Conservation (phyloP, 2,113 vertebrate genomes). For the Spea bombifrons region DNA sequence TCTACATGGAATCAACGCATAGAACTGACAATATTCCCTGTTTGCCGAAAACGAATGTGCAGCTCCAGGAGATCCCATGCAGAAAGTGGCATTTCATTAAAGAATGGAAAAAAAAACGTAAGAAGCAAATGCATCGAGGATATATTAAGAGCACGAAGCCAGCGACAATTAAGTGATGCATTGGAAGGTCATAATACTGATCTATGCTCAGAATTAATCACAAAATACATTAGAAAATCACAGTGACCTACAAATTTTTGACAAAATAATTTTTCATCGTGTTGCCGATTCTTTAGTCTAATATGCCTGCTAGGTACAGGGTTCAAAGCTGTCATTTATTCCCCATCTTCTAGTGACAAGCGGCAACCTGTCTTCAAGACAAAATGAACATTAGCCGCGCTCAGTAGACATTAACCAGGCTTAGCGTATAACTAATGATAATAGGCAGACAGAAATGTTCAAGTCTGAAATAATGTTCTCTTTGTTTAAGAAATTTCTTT, state of each 20-base stretch:
- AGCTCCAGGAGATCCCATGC: constrained; percentile 75
- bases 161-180: constrained; percentile 94
- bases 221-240: constrained; percentile 97
- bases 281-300: constrained; percentile 94
- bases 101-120: constrained; percentile 72
- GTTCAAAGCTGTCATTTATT: constrained; percentile 97
- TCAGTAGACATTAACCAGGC: constrained; percentile 86
- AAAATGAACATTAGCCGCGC: constrained; percentile 96
- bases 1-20: too few species aligned
- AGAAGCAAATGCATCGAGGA: constrained; percentile 88
- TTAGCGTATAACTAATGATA: constrained; percentile 88
- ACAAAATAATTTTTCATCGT: constrained; percentile 98
- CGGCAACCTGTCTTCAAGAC: constrained; percentile 96
- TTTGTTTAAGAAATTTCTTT: constrained; percentile 85
- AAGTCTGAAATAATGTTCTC: constrained; percentile 85
- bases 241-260: constrained; percentile 93
- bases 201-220: constrained; percentile 98
- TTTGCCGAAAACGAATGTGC: constrained; percentile 61
- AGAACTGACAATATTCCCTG: constrained; percentile 19
- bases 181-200: constrained; percentile 97
- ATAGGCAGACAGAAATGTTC: constrained; percentile 90
- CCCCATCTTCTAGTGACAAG: constrained; percentile 92
- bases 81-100: constrained; percentile 70
- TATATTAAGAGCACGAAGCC: constrained; percentile 93
- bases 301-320: constrained; percentile 95